Base-by-base conservation (phyloP, 2,797 vertebrate species). In the Rallus crepitans region DNA sequence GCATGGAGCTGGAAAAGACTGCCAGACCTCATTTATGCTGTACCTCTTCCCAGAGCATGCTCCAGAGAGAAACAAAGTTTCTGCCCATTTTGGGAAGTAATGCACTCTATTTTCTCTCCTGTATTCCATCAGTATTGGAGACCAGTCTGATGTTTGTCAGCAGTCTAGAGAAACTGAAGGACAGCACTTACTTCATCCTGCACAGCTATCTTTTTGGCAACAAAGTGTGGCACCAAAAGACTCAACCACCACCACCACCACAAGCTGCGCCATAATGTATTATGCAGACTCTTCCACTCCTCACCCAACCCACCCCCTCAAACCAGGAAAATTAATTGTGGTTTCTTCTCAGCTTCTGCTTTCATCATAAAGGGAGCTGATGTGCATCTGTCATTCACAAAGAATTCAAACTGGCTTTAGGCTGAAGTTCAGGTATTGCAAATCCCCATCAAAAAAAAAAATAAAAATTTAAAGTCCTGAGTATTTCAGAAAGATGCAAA, bases 291-390 rank as follows among this genome's bases (percentile, higher is more conserved):
- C 17, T 70, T 66, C 27, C 68, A 63, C 50, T 79, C 90, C 33
- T 79, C 24, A 45, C 31, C 28, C 11, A 12, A 45, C 42, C 21
- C 21, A 6, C 47, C 20, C n/a, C 65, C 82, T 30, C 48, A 86
- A 89, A 91, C 39, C 27, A 87, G 94, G 95, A 97, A 96, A 95
- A 91, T 33, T 92, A 95, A 97, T 81, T 20, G 31, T 61, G 42
- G 40, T 93, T 92, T 95, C 61, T 80, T 97, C 95, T 97, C 93
- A 94, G 73, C 56, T 68, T 97, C 78, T 92, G 45, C 89, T 87
- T 15, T 73, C 89, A 79, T 87, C 77, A 97, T 87, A 89, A 53
- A 95, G 1, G 1, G 72, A 90, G 90, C 69, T 78, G 89, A 76
- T 82, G 50, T 18, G 73, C 80, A 97, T 87, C 88, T 97, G 61